Base-by-base conservation (phyloP, 2,888 invertebrate species). In the Andrena flavipes region DNA sequence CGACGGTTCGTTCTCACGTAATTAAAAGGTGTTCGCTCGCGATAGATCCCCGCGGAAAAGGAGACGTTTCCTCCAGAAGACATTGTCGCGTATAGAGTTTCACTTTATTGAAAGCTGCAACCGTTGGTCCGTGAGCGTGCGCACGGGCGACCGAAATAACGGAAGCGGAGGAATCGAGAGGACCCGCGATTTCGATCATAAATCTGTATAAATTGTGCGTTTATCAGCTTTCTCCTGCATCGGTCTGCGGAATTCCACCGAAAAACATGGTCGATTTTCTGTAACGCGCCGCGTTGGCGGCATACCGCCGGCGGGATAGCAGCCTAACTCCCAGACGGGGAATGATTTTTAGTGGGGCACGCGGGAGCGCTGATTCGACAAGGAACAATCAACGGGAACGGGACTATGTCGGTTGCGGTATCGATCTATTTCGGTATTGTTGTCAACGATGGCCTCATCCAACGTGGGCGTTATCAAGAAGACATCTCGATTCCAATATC, bases 351-450 rank as follows among this genome's bases (percentile, higher is more conserved):
- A 69, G 60, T 29, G 62, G 23, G 59, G 5, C 35, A 51, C 33
- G 51, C 33, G 51, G 29, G 60, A 20, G 23, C 51, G 26, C 20
- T 7, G 54, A 56, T 63, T 51, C 63, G 69, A 69, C 77, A 54
- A 80, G 51, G 49, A 77, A 67, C 77, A 80, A 80, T 80, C 78
- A 80, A 42, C 69, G 79, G 59, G 42, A 76, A 63, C 59, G 77
- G 72, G 20, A 20, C 72, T 68, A 68, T 67, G 33, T 68, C 56
- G 79, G 68, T 75, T 63, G 67, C 62, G 64, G 26, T 79, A 78
- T 63, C 68, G 73, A 67, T 7, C 69, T 64, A 54, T 75, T 75
- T 69, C 49, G 56, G 67, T 68, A 79, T 82, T 82, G 79, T 82
- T 67, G 79, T 68, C 78, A 23, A 60, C 64, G 51, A 49, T 8